Conservation (phyloP, 1,140 invertebrate genomes). For the Myzus persicae region DNA sequence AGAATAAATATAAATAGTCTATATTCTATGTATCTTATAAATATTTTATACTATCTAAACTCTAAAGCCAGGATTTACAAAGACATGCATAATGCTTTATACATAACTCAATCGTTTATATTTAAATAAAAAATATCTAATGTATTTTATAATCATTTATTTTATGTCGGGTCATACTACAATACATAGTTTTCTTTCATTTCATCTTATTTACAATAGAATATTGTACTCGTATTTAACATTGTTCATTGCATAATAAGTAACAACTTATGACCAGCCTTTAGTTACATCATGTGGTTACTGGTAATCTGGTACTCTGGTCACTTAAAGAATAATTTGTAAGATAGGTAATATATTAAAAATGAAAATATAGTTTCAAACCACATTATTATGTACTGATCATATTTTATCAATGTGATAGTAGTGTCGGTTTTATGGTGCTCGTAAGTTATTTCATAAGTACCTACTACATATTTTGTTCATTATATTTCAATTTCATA, state of each 20-base stretch:
- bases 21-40: not conserved
- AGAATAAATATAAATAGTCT: not conserved
- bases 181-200: not conserved
- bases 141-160: not conserved
- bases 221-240: not conserved
- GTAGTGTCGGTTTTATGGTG: not conserved
- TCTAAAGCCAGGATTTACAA: not conserved
- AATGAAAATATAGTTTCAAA: not conserved
- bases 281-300: not conserved
- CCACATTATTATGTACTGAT: not conserved
- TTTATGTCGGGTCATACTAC: not conserved
- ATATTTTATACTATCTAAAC: not conserved
- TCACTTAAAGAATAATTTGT: not conserved
- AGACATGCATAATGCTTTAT: not conserved
- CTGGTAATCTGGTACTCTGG: not conserved
- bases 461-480: not conserved
- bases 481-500: not conserved
- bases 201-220: not conserved
- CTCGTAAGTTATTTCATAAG: not conserved
- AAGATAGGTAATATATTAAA: not conserved
- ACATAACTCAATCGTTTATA: not conserved
- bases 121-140: constrained; percentile 13
- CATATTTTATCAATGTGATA: not conserved
- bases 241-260: too few species aligned
- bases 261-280: too few species aligned